A percentile compares a stretch with the other conserved stretches of the same genome.
phyloP scores from a whole-genome alignment of 2,113 vertebrate species.

The Polyodon spathula region DNA sequence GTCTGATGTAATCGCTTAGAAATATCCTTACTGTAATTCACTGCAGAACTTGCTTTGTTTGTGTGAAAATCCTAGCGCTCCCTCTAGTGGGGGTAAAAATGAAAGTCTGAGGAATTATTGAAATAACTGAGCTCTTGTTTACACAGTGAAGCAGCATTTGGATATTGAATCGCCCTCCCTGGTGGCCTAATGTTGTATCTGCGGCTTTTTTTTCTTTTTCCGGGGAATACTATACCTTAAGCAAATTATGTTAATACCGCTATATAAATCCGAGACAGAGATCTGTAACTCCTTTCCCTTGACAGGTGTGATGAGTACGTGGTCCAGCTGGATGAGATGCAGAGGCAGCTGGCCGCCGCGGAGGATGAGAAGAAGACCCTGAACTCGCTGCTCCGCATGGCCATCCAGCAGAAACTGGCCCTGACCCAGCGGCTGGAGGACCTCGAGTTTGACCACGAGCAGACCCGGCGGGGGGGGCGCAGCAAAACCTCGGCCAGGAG shows the following conservation, averaged over 20 bases:
- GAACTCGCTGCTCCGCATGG: constrained; percentile 93
- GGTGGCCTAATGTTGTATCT: too few relatives aligned
- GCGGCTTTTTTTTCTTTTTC: too few relatives aligned
- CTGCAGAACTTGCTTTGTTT: neutral
- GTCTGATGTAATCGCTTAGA: constrained; percentile 5
- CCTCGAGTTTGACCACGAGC: constrained; percentile 85
- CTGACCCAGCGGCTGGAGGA: constrained; percentile 93
- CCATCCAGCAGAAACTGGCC: constrained; percentile 96
- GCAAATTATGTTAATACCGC: too few relatives aligned
- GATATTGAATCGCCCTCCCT: too few relatives aligned
- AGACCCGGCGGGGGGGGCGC: constrained; percentile 72
- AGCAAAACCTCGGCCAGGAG: constrained; percentile 67
- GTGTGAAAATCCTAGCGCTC: neutral
- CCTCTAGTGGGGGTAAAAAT: constrained; percentile 3
- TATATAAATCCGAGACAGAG: too few relatives aligned
- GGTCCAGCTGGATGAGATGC: constrained; percentile 93
- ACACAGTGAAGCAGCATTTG: too few relatives aligned
- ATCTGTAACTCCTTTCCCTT: constrained; percentile 14
- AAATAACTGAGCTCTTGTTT: too few relatives aligned
- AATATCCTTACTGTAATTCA: neutral
- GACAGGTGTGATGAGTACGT: constrained; percentile 92
- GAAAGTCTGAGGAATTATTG: too few relatives aligned
- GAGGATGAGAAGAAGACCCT: constrained; percentile 98
- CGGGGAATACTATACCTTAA: too few relatives aligned
- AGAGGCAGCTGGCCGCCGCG: constrained; percentile 85